Conservation (phyloP, 2,113 vertebrate genomes). For the Oreochromis aureus region DNA sequence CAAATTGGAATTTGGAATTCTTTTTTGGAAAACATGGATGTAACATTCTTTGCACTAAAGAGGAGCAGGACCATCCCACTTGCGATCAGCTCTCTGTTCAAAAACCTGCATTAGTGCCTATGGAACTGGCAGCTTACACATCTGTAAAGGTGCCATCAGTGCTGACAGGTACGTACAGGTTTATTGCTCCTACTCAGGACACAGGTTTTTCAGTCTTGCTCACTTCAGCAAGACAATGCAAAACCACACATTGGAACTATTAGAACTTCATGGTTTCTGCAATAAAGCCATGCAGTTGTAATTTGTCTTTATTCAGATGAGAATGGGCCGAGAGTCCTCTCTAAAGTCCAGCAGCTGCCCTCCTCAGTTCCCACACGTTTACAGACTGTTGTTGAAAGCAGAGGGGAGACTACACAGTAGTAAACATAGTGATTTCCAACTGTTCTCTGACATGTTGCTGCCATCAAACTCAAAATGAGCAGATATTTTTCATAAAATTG, state of each 20-base stretch:
- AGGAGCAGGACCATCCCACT: not conserved
- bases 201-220: fast-evolving
- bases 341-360: not conserved
- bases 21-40: not conserved
- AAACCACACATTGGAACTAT: not conserved
- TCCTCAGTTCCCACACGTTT: not conserved
- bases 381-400: not conserved
- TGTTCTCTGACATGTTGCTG: not conserved
- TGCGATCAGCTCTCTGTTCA: not conserved
- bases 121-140: not conserved
- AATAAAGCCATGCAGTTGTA: too few relatives aligned
- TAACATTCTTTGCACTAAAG: not conserved
- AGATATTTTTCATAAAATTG: not conserved
- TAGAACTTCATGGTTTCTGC: not conserved
- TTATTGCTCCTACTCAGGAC: fast-evolving
- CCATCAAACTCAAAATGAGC: not conserved
- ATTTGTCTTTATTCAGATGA: too few relatives aligned
- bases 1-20: not conserved
- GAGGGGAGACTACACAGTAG: fast-evolving
- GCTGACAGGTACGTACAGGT: not conserved
- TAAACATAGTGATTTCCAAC: not conserved
- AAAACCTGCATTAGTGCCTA: not conserved
- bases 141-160: fast-evolving
- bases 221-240: fast-evolving
- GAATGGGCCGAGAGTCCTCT: not conserved